Percentiles rank a stretch among this genome's conserved stretches.
These are phyloP conservation scores for Pseudochirops cupreus DNA, from an alignment of 2,797 vertebrate genomes.

Conservation along the genomic window DNA sequence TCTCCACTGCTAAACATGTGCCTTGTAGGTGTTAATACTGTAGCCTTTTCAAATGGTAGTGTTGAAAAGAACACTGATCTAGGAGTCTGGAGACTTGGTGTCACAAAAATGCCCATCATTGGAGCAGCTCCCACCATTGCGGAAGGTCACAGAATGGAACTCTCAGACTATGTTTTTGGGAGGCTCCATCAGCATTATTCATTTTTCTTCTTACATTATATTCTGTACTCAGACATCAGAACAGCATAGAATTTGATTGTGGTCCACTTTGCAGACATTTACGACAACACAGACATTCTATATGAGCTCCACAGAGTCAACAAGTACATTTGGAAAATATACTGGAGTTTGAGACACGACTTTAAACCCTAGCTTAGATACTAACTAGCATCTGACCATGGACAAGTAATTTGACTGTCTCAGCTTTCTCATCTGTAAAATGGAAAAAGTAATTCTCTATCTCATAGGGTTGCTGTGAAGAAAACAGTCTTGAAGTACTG, in stretches of 20 bases:
- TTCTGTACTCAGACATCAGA: not conserved
- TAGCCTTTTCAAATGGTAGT: not conserved
- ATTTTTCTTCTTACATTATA: not conserved
- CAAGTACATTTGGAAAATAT: not conserved
- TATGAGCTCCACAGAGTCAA: not conserved
- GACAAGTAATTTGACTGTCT: not conserved
- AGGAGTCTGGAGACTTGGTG: not conserved
- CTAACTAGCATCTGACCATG: not conserved
- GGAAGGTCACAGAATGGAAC: not conserved
- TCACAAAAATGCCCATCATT: not conserved
- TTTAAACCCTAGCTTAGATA: not conserved
- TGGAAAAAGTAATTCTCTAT: not conserved
- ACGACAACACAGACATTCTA: not conserved
- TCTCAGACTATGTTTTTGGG: not conserved
- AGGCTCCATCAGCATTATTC: not conserved
- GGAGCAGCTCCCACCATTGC: not conserved
- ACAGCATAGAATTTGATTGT: not conserved
- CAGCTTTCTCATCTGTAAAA: not conserved
- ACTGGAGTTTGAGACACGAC: not conserved
- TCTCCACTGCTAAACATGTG: no score
- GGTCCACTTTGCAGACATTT: not conserved
- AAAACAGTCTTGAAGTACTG: not conserved
- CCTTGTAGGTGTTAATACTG: not conserved
- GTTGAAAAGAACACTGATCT: not conserved
- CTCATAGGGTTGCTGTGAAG: not conserved